phyloP scores from a whole-genome alignment of 2,888 invertebrate species.

The Trachelus stipa region DNA sequence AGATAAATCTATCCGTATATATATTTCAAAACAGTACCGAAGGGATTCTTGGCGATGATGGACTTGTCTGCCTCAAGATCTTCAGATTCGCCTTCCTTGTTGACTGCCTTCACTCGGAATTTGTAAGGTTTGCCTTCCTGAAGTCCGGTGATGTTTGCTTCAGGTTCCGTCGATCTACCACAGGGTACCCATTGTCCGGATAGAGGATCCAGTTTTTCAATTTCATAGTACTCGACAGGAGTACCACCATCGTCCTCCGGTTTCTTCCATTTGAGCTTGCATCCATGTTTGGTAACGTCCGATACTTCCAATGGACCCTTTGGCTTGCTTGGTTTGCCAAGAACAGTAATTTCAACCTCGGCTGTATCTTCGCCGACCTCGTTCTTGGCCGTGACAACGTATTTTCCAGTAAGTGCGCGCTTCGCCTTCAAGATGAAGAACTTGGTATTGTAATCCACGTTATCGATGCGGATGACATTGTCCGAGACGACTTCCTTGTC shows the following conservation, averaged over 20 bases:
- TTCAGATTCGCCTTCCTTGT: conserved; percentile 98
- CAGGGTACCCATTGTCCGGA: conserved; percentile 95
- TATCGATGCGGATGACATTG: conserved; percentile 79
- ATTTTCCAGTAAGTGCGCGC: conserved; percentile 86
- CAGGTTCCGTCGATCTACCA: conserved; percentile 86
- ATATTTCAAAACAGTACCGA: conserved; percentile 72
- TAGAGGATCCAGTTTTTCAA: conserved; percentile 93
- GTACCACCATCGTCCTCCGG: conserved; percentile 96
- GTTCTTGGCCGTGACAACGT: conserved; percentile 90
- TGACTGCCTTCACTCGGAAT: conserved; percentile 97
- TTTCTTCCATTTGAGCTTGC: conserved; percentile 92
- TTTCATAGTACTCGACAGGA: conserved; percentile 94
- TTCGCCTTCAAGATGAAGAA: conserved; percentile 87
- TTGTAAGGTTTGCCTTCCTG: conserved; percentile 97
- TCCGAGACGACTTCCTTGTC: conserved; percentile 74
- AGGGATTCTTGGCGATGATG: conserved; percentile 98
- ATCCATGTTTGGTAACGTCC: conserved; percentile 92
- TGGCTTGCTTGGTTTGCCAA: conserved; percentile 83
- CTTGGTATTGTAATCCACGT: conserved; percentile 91
- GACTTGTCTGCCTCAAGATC: conserved; percentile 93
- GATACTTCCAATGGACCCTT: conserved; percentile 90
- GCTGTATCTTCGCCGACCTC: conserved; percentile 93
- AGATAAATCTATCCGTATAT: neutral
- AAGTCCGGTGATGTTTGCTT: conserved; percentile 84
- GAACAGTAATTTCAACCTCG: conserved; percentile 88